Evolutionary conservation across 2,797 vertebrate genomes (phyloP).

Genomic region (Notamacropus eugenii): DNA sequence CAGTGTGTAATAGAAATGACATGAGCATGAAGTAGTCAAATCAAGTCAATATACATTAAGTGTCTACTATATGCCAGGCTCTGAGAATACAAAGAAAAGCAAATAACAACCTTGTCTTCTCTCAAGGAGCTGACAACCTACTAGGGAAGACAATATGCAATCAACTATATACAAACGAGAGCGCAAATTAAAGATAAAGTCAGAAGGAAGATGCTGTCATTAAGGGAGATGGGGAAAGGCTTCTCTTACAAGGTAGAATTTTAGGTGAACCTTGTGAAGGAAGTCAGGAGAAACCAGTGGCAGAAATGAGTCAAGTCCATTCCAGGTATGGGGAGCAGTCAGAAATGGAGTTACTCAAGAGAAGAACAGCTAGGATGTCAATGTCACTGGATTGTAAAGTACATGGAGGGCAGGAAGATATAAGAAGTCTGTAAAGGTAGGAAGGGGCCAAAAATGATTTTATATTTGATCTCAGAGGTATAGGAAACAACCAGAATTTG

Average conservation of each 20-base stretch:
- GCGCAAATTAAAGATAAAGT: background rate
- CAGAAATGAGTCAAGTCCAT: background rate
- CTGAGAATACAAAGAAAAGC: background rate
- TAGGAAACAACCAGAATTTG: background rate
- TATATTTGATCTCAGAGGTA: background rate
- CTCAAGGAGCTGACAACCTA: background rate
- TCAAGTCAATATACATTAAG: background rate
- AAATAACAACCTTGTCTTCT: background rate
- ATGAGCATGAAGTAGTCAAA: background rate
- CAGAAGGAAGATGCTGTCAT: background rate
- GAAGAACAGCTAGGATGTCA: background rate
- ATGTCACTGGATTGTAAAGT: background rate
- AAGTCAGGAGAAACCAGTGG: background rate
- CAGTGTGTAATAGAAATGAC: background rate
- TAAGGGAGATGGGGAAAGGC: background rate
- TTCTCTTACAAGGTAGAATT: background rate
- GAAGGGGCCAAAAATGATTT: background rate
- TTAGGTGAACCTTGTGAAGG: background rate
- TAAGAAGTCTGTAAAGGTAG: background rate
- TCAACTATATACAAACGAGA: background rate
- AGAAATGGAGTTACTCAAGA: background rate
- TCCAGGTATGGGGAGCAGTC: background rate
- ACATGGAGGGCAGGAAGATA: background rate
- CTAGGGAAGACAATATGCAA: background rate
- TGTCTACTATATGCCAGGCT: background rate